These are phyloP conservation scores for Pterois miles DNA, from an alignment of 2,797 vertebrate genomes.

Conservation along the genomic window DNA sequence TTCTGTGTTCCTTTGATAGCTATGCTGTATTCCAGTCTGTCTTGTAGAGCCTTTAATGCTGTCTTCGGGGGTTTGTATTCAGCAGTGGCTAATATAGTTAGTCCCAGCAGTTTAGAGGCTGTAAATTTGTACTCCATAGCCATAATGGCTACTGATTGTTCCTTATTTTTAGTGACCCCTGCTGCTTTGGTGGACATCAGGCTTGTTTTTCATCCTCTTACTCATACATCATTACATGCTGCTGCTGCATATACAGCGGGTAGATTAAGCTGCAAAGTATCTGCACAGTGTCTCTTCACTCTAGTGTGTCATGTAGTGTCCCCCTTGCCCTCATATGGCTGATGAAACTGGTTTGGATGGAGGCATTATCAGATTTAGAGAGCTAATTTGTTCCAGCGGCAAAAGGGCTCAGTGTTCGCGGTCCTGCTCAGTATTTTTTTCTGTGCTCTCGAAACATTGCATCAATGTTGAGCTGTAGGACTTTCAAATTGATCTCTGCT, in stretches of 20 bases:
- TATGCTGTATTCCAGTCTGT: slow-evolving; percentile 58
- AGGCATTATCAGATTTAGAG: slow-evolving; percentile 72
- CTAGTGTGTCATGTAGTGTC: slow-evolving; percentile 42
- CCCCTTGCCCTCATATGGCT: slow-evolving; percentile 43
- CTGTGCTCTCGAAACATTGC: slow-evolving; percentile 75
- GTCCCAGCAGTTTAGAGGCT: slow-evolving; percentile 66
- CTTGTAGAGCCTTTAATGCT: slow-evolving; percentile 73
- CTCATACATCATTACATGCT: slow-evolving; percentile 47
- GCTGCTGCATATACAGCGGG: slow-evolving; percentile 32
- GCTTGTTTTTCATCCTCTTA: slow-evolving; percentile 54
- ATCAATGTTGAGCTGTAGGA: slow-evolving; percentile 67
- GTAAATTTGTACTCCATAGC: slow-evolving; percentile 45
- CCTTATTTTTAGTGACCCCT: slow-evolving; percentile 57
- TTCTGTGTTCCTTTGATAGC: slow-evolving; percentile 74
- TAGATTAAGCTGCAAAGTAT: slow-evolving; percentile 39
- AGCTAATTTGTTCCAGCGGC: slow-evolving; percentile 71
- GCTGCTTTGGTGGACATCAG: slow-evolving; percentile 59
- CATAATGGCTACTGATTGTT: slow-evolving; percentile 27
- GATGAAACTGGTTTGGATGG: slow-evolving; percentile 67
- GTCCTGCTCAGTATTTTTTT: slow-evolving; percentile 40
- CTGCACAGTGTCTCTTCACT: slow-evolving; percentile 44
- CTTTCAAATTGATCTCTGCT: slow-evolving; percentile 80
- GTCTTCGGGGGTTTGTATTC: slow-evolving; percentile 70
- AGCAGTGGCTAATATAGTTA: slow-evolving; percentile 58
- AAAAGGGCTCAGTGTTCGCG: slow-evolving; percentile 27